Evolutionary conservation across 2,888 invertebrate species (phyloP).

Genomic region (Ethmia dodecea): DNA sequence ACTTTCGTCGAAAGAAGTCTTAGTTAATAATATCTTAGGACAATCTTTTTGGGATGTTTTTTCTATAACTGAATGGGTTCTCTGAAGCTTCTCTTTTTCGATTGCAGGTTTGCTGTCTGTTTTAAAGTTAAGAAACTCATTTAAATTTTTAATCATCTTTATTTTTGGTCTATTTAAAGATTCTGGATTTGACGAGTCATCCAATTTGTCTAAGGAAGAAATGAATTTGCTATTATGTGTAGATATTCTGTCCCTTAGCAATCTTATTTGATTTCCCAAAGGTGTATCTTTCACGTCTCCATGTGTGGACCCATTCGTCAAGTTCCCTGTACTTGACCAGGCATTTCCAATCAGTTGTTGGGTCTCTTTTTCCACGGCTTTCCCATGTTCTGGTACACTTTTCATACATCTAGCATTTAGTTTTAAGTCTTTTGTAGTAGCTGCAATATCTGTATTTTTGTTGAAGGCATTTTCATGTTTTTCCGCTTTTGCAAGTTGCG

Average conservation of each 20-base stretch:
- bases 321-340: constrained; percentile 53
- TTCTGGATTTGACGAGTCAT: constrained; percentile 51
- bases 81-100: constrained; percentile 44
- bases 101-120: constrained; percentile 74
- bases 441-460: constrained; percentile 31
- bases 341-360: constrained; percentile 27
- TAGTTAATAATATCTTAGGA: constrained; percentile 55
- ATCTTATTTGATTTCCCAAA: constrained; percentile 60
- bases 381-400: constrained; percentile 57
- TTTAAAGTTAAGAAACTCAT: constrained; percentile 89
- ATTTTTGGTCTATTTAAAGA: constrained; percentile 53
- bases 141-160: constrained; percentile 85
- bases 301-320: constrained; percentile 52
- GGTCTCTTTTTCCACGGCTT: constrained; percentile 29
- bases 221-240: constrained; percentile 71
- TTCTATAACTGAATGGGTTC: constrained; percentile 55
- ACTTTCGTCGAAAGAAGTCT: constrained; percentile 50
- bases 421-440: constrained; percentile 36
- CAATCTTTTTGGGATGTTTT: constrained; percentile 46
- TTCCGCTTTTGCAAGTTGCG: constrained; percentile 35
- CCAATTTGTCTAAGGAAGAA: constrained; percentile 78
- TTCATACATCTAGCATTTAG: constrained; percentile 45
- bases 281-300: constrained; percentile 46
- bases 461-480: constrained; percentile 32
- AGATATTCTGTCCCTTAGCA: constrained; percentile 61